Conservation (phyloP, 2,113 vertebrate genomes). For the Heliornis fulica region DNA sequence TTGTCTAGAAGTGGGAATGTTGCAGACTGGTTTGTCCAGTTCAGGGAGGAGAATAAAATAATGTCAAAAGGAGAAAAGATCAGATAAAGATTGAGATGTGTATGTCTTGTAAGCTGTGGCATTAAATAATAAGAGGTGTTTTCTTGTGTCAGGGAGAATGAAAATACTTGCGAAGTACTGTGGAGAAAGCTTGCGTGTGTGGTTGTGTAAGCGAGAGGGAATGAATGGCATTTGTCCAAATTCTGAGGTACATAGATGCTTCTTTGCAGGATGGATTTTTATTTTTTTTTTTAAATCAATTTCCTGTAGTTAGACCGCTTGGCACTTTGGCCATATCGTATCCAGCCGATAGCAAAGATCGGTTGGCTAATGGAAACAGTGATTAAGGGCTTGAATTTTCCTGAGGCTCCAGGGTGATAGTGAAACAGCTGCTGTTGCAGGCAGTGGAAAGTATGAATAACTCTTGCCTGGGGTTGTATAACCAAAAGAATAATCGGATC, state of each 20-base stretch:
- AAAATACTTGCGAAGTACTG: neutral
- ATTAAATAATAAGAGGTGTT: neutral
- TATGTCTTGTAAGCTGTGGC: neutral
- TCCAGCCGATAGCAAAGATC: neutral
- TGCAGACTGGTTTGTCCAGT: neutral
- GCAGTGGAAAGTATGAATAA: constrained; percentile 58
- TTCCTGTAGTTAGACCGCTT: neutral
- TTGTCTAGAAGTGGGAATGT: neutral
- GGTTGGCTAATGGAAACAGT: constrained; percentile 52
- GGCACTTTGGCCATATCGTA: neutral
- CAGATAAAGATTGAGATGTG: neutral
- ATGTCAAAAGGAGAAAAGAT: neutral
- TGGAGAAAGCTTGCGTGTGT: neutral
- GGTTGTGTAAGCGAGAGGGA: neutral
- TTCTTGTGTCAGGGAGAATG: neutral
- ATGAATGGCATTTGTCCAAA: neutral
- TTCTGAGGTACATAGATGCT: neutral
- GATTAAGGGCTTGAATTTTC: constrained; percentile 14
- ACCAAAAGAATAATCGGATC: neutral
- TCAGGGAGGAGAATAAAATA: neutral
- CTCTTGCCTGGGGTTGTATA: constrained; percentile 39
- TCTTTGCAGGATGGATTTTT: neutral
- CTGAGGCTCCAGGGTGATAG: constrained; percentile 18
- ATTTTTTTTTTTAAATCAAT: neutral
- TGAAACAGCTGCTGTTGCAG: constrained; percentile 43